These are phyloP conservation scores for Gorsachius magnificus DNA, from an alignment of 2,797 vertebrate species.

Conservation along the genomic window DNA sequence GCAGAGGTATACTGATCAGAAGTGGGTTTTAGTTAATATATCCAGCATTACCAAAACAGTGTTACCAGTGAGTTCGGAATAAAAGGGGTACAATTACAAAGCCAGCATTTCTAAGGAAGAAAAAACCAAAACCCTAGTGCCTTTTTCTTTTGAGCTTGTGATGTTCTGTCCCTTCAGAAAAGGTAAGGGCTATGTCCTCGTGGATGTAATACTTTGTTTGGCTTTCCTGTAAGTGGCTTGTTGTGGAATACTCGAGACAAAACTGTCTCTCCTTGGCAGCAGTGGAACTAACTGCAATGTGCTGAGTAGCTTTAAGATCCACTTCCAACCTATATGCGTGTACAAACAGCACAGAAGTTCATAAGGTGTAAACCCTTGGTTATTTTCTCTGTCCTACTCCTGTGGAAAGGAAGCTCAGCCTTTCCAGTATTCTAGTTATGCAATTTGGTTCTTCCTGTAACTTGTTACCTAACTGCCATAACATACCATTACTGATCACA, in stretches of 20 bases:
- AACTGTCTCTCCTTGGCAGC: neutral
- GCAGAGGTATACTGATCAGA: neutral
- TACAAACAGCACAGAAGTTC: neutral
- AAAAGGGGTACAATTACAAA: conserved; percentile 4
- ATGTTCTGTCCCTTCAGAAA: neutral
- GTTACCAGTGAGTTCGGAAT: neutral
- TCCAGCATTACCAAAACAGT: conserved; percentile 16
- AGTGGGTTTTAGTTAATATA: neutral
- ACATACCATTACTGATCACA: neutral
- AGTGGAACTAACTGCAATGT: neutral
- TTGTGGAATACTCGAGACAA: neutral
- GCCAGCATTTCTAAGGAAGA: conserved; percentile 60
- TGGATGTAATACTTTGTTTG: neutral
- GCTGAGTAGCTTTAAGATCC: neutral
- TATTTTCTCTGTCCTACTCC: neutral
- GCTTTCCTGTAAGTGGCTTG: neutral
- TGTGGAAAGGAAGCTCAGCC: neutral
- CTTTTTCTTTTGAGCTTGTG: conserved; percentile 66
- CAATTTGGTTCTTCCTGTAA: conserved; percentile 21
- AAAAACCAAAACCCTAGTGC: conserved; percentile 60
- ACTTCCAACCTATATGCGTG: neutral
- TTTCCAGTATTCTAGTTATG: neutral
- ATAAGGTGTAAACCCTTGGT: neutral
- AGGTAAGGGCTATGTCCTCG: conserved; percentile 40
- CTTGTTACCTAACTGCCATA: neutral